These are phyloP conservation scores for Trididemnum miniatum DNA, from an alignment of 23 tunicate genomes.

Conservation along the genomic window DNA sequence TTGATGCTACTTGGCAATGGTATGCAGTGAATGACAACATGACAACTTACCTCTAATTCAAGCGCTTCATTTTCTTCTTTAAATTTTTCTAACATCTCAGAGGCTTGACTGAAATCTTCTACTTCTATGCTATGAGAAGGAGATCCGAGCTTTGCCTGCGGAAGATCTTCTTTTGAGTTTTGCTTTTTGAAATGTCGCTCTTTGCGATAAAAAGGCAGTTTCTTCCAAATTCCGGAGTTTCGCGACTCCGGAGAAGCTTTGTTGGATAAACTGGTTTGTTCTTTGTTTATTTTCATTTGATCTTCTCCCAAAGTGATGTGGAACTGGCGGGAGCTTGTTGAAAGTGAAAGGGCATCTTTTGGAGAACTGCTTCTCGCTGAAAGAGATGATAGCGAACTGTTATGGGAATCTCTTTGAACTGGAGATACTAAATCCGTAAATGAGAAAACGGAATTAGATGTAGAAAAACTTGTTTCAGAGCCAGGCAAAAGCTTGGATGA, in stretches of 20 bases:
- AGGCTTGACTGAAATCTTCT: neutral
- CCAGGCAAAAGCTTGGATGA: neutral
- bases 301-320: slow-evolving; percentile 4
- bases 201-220: neutral
- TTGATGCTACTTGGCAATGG: too few relatives aligned
- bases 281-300: neutral
- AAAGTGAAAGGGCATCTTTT: neutral
- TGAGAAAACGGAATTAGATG: neutral
- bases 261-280: neutral
- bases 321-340: slow-evolving; percentile 12
- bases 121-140: neutral
- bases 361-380: neutral
- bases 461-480: neutral
- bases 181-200: neutral
- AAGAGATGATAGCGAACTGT: neutral
- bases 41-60: slow-evolving; percentile 21
- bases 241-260: neutral
- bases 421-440: neutral
- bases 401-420: neutral
- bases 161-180: neutral
- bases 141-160: neutral
- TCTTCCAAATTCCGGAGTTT: neutral
- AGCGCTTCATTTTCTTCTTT: slow-evolving; percentile 30
- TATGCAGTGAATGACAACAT: too few relatives aligned
- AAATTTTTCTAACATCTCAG: slow-evolving; percentile 23